Evolutionary conservation across 2,113 vertebrate species (phyloP).

Genomic region (Rhea americana): DNA sequence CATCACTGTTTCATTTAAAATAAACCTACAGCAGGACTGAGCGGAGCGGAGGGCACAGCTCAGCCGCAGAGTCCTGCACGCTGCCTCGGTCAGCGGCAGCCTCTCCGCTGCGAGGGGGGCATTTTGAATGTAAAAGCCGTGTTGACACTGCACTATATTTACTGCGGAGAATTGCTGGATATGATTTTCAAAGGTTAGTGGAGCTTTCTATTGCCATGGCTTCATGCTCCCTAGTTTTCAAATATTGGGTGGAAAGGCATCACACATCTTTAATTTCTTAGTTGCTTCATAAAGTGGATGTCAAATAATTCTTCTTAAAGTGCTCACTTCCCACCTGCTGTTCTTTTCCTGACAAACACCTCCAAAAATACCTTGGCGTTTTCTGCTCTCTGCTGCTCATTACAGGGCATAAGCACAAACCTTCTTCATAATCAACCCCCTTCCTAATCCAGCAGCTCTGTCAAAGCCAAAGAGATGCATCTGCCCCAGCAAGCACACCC

Average conservation of each 20-base stretch:
- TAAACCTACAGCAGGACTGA: background rate
- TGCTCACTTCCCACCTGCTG: background rate
- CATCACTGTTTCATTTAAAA: background rate
- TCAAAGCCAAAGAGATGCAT: background rate
- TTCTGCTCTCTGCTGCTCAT: constrained; percentile 11
- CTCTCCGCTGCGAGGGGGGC: background rate
- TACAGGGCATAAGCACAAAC: constrained; percentile 10
- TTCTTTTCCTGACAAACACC: background rate
- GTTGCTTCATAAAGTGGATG: background rate
- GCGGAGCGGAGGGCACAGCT: background rate
- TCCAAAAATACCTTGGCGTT: constrained; percentile 5
- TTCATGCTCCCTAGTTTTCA: constrained; percentile 41
- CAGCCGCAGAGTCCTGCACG: background rate
- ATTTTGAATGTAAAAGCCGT: background rate
- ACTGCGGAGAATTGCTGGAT: constrained; percentile 20
- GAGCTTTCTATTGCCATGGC: constrained; percentile 21
- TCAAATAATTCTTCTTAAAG: background rate
- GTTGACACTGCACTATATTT: constrained; percentile 31
- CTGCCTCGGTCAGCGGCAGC: background rate
- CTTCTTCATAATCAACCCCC: background rate
- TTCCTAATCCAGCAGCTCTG: background rate
- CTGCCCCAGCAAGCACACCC: background rate
- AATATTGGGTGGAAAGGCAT: constrained; percentile 42
- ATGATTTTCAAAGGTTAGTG: constrained; percentile 30
- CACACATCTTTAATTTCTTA: constrained; percentile 39